These are phyloP conservation scores for Achroia grisella DNA, from an alignment of 1,140 invertebrate genomes.

Conservation along the genomic window DNA sequence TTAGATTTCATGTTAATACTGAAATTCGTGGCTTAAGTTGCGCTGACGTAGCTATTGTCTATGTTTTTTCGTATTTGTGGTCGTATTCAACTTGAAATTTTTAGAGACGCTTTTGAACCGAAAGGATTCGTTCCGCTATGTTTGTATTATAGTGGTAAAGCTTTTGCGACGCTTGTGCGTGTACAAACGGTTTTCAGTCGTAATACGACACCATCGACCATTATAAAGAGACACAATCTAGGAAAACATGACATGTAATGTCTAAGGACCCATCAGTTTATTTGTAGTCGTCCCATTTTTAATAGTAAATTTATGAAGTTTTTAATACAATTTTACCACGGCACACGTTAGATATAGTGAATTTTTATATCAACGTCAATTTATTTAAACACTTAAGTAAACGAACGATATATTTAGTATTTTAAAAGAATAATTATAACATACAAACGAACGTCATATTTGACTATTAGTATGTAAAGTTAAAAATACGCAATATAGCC, in stretches of 20 bases:
- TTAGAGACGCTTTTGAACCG: no score
- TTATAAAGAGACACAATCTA: neutral
- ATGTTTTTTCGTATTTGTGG: no score
- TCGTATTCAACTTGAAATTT: no score
- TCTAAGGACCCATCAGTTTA: neutral
- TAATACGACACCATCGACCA: neutral
- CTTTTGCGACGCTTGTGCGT: neutral
- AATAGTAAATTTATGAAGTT: neutral
- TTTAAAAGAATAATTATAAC: constrained; percentile 15
- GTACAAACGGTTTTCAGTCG: neutral
- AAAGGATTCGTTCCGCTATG: neutral
- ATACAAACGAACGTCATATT: constrained; percentile 24
- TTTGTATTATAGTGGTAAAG: neutral
- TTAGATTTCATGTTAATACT: no score
- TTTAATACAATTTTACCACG: neutral
- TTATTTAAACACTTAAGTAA: neutral
- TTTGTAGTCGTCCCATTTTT: neutral
- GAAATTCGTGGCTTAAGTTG: no score
- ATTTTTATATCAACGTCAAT: constrained; percentile 3
- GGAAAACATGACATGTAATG: neutral
- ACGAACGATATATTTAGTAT: neutral
- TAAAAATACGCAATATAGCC: constrained; percentile 24
- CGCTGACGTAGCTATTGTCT: no score
- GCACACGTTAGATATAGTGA: constrained; percentile 1
- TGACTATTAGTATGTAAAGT: constrained; percentile 12